Percentiles rank a stretch among this genome's conserved stretches.
These are phyloP conservation scores for Lamprotornis superbus DNA, from an alignment of 2,113 vertebrate species.

Conservation along the genomic window DNA sequence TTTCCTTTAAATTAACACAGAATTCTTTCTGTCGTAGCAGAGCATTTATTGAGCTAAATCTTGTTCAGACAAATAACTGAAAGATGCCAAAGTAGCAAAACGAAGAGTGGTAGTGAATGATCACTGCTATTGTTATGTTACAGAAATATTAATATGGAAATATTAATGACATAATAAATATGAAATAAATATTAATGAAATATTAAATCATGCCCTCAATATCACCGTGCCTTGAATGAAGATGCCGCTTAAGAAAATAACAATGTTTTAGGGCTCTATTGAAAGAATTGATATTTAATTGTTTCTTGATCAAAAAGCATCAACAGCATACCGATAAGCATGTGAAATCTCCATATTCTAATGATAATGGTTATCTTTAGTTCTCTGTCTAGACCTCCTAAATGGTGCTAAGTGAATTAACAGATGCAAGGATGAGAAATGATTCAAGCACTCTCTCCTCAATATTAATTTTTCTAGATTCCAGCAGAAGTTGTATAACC, in stretches of 20 bases:
- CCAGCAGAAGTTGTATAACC: background rate
- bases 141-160: background rate
- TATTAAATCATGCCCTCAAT: background rate
- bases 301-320: background rate
- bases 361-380: background rate
- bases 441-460: background rate
- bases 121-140: background rate
- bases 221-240: background rate
- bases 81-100: background rate
- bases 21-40: background rate
- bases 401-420: background rate
- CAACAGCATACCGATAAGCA: background rate
- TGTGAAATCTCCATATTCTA: background rate
- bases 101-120: background rate
- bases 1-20: slow-evolving; percentile 2
- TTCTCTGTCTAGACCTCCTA: background rate
- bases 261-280: background rate
- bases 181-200: background rate
- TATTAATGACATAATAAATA: too few relatives aligned
- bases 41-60: background rate
- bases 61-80: background rate
- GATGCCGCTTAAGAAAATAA: background rate
- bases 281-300: background rate
- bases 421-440: background rate
- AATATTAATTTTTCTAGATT: background rate